Evolutionary conservation across 1,140 invertebrate genomes (phyloP).

Genomic region (Aradophagus sp.): DNA sequence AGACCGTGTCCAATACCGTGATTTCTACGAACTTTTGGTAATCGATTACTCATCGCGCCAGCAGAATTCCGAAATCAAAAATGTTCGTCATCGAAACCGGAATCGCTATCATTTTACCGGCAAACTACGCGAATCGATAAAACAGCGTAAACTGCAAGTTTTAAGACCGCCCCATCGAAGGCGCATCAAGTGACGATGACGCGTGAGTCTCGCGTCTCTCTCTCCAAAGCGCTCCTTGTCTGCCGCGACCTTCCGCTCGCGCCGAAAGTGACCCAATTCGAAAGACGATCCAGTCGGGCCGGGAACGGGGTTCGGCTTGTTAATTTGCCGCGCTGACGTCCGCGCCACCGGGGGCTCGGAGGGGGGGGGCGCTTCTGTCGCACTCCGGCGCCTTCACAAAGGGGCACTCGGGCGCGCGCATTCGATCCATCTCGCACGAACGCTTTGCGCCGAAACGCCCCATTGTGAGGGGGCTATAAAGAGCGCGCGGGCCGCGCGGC

Average conservation of each 20-base stretch:
- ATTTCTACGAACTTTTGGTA: too few relatives aligned
- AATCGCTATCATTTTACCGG: too few relatives aligned
- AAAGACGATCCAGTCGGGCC: slow-evolving; percentile 22
- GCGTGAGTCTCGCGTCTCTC: too few relatives aligned
- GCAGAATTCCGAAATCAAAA: too few relatives aligned
- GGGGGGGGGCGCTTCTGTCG: slow-evolving; percentile 15
- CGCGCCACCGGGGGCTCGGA: slow-evolving; percentile 12
- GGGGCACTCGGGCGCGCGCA: background rate
- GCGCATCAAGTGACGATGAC: too few relatives aligned
- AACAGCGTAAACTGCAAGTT: too few relatives aligned
- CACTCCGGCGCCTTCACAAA: slow-evolving; percentile 18
- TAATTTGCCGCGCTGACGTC: slow-evolving; percentile 12
- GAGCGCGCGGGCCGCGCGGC: too few relatives aligned
- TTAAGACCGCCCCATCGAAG: too few relatives aligned
- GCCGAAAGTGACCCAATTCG: slow-evolving; percentile 38
- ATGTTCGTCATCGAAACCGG: too few relatives aligned
- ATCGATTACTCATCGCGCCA: too few relatives aligned
- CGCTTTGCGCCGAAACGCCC: slow-evolving; percentile 9
- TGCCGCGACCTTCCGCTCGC: slow-evolving; percentile 18
- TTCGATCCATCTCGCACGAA: background rate
- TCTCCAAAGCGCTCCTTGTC: slow-evolving; percentile 10
- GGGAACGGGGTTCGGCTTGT: slow-evolving; percentile 19
- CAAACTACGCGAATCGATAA: too few relatives aligned
- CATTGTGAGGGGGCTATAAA: slow-evolving; percentile 18
- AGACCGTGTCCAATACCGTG: too few relatives aligned